phyloP scores from a whole-genome alignment of 2,113 vertebrate genomes.

The Podiceps cristatus region DNA sequence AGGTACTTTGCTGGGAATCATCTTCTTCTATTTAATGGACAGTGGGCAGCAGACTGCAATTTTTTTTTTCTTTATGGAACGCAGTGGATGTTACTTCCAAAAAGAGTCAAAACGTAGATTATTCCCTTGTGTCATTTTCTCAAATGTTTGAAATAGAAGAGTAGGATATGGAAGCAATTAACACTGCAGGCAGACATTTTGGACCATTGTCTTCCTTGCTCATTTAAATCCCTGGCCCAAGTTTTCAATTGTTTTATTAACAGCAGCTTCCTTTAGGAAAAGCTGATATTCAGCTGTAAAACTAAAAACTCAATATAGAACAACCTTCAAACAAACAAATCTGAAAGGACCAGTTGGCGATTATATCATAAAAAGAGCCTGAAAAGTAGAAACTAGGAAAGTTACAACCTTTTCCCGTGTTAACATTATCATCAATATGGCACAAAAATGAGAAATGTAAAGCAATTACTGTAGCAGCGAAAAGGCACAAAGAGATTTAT shows the following conservation, averaged over 20 bases:
- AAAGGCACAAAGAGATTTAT: neutral
- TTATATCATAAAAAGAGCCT: neutral
- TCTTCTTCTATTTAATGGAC: neutral
- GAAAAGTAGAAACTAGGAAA: neutral
- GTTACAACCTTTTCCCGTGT: neutral
- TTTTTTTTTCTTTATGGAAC: neutral
- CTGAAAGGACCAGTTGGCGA: neutral
- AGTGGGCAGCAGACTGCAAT: neutral
- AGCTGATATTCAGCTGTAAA: neutral
- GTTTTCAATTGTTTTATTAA: slow-evolving; percentile 15
- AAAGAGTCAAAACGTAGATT: neutral
- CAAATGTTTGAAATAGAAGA: neutral
- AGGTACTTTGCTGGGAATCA: neutral
- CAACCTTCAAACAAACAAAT: neutral
- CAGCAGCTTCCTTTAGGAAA: neutral
- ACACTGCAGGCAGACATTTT: neutral
- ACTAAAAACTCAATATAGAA: neutral
- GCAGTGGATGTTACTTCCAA: neutral
- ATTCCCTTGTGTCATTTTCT: neutral
- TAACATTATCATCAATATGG: slow-evolving; percentile 8
- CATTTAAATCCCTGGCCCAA: neutral
- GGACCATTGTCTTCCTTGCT: neutral
- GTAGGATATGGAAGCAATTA: neutral
- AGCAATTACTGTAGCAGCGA: slow-evolving; percentile 24
- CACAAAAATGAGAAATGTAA: slow-evolving; percentile 34